A percentile compares a stretch with the other conserved stretches of the same genome.
Conservation (phyloP, 2,888 invertebrate genomes). For the Drosophila monieri region DNA sequence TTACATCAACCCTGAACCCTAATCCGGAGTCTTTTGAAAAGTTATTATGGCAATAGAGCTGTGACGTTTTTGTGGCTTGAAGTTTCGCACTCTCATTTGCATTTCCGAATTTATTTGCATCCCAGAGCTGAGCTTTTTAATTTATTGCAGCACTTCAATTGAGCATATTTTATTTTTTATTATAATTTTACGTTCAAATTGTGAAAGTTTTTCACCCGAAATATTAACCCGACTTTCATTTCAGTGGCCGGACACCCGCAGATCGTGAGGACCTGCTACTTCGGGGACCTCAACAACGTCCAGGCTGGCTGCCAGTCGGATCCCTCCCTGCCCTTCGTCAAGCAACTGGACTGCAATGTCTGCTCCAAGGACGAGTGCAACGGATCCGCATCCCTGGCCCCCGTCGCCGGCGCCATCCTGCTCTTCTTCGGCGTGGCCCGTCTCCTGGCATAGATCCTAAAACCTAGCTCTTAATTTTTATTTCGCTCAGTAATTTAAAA, state of each 20-base stretch:
- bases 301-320: conserved; percentile 79
- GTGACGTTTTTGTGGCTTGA: conserved; percentile 42
- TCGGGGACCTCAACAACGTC: conserved; percentile 75
- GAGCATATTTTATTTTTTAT: not conserved
- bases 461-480: conserved; percentile 38
- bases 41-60: conserved; percentile 37
- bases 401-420: conserved; percentile 72
- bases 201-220: conserved; percentile 23
- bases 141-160: conserved; percentile 4
- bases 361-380: conserved; percentile 81
- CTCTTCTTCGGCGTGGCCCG: conserved; percentile 78
- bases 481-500: conserved; percentile 12
- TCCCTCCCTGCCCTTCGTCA: conserved; percentile 78
- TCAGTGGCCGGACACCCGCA: conserved; percentile 69
- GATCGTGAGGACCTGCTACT: conserved; percentile 78
- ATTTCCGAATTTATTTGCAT: conserved; percentile 17
- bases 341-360: conserved; percentile 80
- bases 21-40: conserved; percentile 33
- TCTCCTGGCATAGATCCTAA: conserved; percentile 75
- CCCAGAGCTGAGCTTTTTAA: not conserved
- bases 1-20: conserved; percentile 49
- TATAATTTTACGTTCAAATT: conserved; percentile 10
- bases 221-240: conserved; percentile 23
- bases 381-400: conserved; percentile 68
- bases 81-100: conserved; percentile 11